phyloP scores from a whole-genome alignment of 1,140 invertebrate genomes.

The Drosophila sp. region DNA sequence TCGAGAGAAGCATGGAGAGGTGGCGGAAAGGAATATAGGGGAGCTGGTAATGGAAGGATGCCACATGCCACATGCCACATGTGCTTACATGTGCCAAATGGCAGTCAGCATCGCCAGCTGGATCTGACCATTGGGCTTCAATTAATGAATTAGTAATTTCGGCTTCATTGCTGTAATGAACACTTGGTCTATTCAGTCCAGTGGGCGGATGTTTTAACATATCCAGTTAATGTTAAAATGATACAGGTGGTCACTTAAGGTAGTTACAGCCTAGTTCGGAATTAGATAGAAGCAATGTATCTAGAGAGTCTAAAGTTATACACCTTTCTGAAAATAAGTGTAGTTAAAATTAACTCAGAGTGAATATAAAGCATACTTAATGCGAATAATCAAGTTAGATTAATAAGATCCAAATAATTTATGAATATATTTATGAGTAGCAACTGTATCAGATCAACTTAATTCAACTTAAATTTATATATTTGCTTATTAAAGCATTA shows the following conservation, averaged over 20 bases:
- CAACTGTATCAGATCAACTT: background rate
- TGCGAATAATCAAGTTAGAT: background rate
- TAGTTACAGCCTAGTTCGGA: background rate
- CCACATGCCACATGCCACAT: constrained; percentile 19
- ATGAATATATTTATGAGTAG: background rate
- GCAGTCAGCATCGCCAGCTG: constrained; percentile 11
- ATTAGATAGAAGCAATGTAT: background rate
- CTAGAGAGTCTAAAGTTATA: background rate
- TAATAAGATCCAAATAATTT: background rate
- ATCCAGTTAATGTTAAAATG: constrained; percentile 26
- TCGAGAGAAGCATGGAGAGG: background rate
- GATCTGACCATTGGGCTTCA: constrained; percentile 54
- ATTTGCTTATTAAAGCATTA: too few relatives aligned
- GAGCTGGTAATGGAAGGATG: background rate
- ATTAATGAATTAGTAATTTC: constrained; percentile 82
- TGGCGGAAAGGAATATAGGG: background rate
- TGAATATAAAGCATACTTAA: background rate
- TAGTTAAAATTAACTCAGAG: background rate
- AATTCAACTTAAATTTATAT: too few relatives aligned
- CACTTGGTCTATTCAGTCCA: constrained; percentile 34
- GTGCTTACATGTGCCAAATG: too few relatives aligned
- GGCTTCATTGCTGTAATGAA: constrained; percentile 72
- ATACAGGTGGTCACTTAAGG: background rate
- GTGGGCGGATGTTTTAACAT: constrained; percentile 4
- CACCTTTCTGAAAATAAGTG: background rate